These are phyloP conservation scores for Zenarchopterus dispar DNA, from an alignment of 2,797 vertebrate genomes.

Conservation along the genomic window DNA sequence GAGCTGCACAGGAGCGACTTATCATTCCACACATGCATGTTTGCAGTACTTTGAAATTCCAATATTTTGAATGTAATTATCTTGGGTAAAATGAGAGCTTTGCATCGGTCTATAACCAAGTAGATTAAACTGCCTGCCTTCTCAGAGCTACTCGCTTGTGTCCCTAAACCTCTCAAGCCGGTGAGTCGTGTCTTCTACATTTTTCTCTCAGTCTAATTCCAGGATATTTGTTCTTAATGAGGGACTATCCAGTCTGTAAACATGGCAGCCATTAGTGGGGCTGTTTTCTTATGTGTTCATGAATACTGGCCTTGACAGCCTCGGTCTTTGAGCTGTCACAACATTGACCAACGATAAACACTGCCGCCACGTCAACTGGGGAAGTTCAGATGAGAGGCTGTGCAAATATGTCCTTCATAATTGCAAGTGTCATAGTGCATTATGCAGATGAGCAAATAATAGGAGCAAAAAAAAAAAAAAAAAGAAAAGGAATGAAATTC, in stretches of 20 bases:
- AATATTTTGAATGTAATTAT: slow-evolving; percentile 15
- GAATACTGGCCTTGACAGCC: slow-evolving; percentile 44
- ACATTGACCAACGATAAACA: slow-evolving; percentile 53
- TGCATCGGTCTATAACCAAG: not conserved
- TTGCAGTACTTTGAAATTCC: slow-evolving; percentile 15
- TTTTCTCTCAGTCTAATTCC: slow-evolving; percentile 33
- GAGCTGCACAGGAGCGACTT: slow-evolving; percentile 17
- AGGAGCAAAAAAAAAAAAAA: slow-evolving; percentile 16
- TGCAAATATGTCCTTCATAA: slow-evolving; percentile 66
- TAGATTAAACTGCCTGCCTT: slow-evolving; percentile 2
- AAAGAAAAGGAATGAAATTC: slow-evolving; percentile 44
- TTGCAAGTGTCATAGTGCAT: slow-evolving; percentile 69
- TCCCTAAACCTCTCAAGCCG: slow-evolving; percentile 12
- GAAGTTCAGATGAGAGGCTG: slow-evolving; percentile 59
- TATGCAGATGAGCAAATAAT: slow-evolving; percentile 64
- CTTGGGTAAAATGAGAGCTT: not conserved
- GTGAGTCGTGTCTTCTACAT: slow-evolving; percentile 16
- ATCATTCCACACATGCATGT: slow-evolving; percentile 28
- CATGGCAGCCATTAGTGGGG: not conserved
- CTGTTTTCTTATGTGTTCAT: slow-evolving; percentile 49
- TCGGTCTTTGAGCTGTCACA: slow-evolving; percentile 58
- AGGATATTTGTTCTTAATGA: slow-evolving; percentile 62
- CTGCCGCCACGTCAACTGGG: slow-evolving; percentile 30
- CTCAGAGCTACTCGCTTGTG: slow-evolving; percentile 25
- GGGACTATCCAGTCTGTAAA: slow-evolving; percentile 34